Conservation (phyloP, 1,140 invertebrate genomes). For the Sogatella furcifera region DNA sequence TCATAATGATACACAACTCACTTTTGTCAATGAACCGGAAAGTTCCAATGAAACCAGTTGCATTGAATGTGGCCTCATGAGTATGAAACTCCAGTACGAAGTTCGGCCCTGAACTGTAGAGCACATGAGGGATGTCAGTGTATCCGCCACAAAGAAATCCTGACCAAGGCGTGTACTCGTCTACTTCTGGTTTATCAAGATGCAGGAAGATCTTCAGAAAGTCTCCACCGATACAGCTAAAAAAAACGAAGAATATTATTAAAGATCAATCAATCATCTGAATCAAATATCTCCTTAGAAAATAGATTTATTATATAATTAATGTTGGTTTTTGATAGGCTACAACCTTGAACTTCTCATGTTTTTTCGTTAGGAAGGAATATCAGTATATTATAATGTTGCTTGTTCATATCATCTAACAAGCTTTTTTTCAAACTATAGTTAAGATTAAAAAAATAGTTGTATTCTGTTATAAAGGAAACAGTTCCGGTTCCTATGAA, state of each 20-base stretch:
- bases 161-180: constrained; percentile 67
- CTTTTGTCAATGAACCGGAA: constrained; percentile 73
- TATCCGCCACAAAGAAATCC: constrained; percentile 63
- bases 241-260: constrained; percentile 29
- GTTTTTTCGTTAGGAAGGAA: too few relatives aligned
- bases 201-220: constrained; percentile 71
- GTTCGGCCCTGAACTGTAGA: constrained; percentile 70
- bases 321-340: too few relatives aligned
- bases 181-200: constrained; percentile 54
- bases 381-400: too few relatives aligned
- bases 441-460: too few relatives aligned
- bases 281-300: too few relatives aligned
- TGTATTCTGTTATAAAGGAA: too few relatives aligned
- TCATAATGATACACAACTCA: constrained; percentile 38
- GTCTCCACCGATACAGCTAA: constrained; percentile 63
- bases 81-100: constrained; percentile 74
- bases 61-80: constrained; percentile 42
- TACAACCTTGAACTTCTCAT: too few relatives aligned
- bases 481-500: too few relatives aligned
- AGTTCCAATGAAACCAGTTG: constrained; percentile 63
- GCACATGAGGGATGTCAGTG: constrained; percentile 54
- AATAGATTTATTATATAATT: too few relatives aligned
- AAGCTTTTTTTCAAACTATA: too few relatives aligned
- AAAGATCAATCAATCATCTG: too few relatives aligned
- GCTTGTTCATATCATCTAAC: too few relatives aligned